phyloP scores from a whole-genome alignment of 2,888 invertebrate genomes.

The Venustoraphidia nigricollis region DNA sequence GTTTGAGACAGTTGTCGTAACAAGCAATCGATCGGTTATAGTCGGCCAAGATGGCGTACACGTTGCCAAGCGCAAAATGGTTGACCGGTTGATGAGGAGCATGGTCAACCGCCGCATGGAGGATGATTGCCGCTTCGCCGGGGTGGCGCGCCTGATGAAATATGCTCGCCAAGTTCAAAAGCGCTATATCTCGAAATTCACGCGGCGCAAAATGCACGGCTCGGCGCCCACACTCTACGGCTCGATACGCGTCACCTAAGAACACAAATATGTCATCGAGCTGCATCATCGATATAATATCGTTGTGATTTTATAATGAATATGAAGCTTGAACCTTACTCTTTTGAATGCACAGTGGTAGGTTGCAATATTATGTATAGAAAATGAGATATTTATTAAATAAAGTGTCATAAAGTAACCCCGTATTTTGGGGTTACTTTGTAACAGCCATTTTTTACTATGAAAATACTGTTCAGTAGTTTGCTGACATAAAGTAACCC shows the following conservation, averaged over 20 bases:
- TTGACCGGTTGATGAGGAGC: constrained; percentile 41
- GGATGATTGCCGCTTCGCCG: constrained; percentile 55
- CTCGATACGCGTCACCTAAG: constrained; percentile 51
- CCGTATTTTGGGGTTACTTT: too few species aligned
- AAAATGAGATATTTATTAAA: too few species aligned
- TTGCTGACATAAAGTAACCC: too few species aligned
- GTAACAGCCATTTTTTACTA: too few species aligned
- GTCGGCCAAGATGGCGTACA: constrained; percentile 53
- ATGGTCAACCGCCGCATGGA: constrained; percentile 58
- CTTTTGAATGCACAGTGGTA: too few species aligned
- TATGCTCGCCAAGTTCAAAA: constrained; percentile 57
- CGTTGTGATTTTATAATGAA: too few species aligned
- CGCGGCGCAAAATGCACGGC: constrained; percentile 62
- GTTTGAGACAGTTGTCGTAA: constrained; percentile 47
- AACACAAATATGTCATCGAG: too few species aligned
- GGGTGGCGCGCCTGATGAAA: constrained; percentile 50
- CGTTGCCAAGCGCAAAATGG: constrained; percentile 56
- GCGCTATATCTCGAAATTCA: constrained; percentile 51
- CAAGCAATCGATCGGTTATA: constrained; percentile 53
- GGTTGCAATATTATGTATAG: too few species aligned
- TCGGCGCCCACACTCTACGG: constrained; percentile 62
- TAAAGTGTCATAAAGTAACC: too few species aligned
- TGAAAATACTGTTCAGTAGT: too few species aligned
- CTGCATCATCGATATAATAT: too few species aligned
- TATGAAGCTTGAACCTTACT: too few species aligned